Evolutionary conservation across 2,113 vertebrate genomes (phyloP), one percentile per base, ranked within the genome.

Genomic region (Boulengeromyrus knoepffleri): DNA sequence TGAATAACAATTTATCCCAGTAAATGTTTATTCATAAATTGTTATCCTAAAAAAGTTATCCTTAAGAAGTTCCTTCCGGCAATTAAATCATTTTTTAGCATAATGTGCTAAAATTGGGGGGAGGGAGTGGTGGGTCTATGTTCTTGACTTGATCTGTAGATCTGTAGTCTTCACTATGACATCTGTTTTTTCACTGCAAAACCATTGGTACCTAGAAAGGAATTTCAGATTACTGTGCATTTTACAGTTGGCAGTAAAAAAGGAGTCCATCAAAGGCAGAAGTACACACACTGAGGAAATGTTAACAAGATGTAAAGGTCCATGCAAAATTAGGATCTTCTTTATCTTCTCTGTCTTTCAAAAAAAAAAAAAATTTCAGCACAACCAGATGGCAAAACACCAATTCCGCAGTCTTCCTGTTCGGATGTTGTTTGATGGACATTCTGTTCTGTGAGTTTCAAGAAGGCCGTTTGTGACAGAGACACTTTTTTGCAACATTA

Each of bases 401-500:
- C 93, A 94, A 92, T 92, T 94, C 93, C 83, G 91, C 94, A 94
- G 94, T 94, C 93, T 92, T 95, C 93, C 94, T 93, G 92, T 93
- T 95, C 94, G 92, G 92, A 88, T 96, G 85, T 42, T 90, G 94
- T 95, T 92, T 94, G 97, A 96, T 93, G 94, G 95, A 94, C 95
- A 95, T 95, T 93, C 95, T 95, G 92, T 95, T 95, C 94, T 92
- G 92, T 93, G 93, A 93, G 94, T 94, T 95, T 93, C 92, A 91
- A 89, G 91, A 96, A 96, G 95, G 95, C 96, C 96, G 96, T 96
- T 96, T 92, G 95, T 96, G 95, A 97, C 96, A 96, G 95, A 95
- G 92, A 94, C 94, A 95, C 96, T 96, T 95, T 92, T 96, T 95
- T 97, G 97, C 96, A 97, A 97, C n/a, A 97, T 96, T 92, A 56